Conservation (phyloP, 2,113 vertebrate genomes). For the Tragelaphus imberbis region DNA sequence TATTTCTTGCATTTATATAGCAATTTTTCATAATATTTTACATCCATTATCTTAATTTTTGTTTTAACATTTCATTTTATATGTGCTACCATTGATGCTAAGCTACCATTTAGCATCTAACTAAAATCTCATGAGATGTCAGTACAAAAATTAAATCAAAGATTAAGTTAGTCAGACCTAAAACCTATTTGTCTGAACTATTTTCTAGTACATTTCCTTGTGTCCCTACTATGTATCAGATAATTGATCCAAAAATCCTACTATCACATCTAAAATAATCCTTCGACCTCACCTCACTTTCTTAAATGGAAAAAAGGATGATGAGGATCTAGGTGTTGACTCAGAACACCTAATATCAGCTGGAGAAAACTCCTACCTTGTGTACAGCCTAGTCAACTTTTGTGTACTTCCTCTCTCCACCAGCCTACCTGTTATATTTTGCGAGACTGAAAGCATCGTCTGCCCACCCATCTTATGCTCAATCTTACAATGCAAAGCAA, state of each 20-base stretch:
- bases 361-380: not conserved
- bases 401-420: not conserved
- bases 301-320: not conserved
- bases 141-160: not conserved
- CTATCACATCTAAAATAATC: not conserved
- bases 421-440: not conserved
- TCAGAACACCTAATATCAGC: not conserved
- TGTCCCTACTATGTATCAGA: not conserved
- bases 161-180: not conserved
- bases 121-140: not conserved
- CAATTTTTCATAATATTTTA: not conserved
- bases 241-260: not conserved
- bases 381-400: not conserved
- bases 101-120: not conserved
- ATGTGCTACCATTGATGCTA: not conserved
- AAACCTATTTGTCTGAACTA: constrained; percentile 11
- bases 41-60: not conserved
- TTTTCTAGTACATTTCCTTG: constrained; percentile 4
- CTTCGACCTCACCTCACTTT: not conserved
- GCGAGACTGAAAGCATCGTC: not conserved
- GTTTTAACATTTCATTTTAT: not conserved
- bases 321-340: not conserved
- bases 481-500: not conserved
- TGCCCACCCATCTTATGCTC: not conserved
- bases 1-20: constrained; percentile 4